phyloP scores from a whole-genome alignment of 2,888 invertebrate genomes.

The Aelia acuminata region DNA sequence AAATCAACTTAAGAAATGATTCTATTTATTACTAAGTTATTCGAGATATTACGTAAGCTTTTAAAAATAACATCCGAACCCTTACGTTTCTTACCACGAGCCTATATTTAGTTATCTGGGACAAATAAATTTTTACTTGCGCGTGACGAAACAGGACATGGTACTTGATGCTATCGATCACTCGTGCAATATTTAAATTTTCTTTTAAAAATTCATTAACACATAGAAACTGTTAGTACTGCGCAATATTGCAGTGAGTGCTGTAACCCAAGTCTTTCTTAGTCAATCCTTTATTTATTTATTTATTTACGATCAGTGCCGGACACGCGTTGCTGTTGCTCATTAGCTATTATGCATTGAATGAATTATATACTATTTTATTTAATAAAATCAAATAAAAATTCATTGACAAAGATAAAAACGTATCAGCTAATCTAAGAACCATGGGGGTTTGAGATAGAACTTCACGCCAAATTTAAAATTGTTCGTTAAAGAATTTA shows the following conservation, averaged over 20 bases:
- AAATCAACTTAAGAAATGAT: no score
- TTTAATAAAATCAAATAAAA: no score
- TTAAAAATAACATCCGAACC: background rate
- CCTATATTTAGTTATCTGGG: conserved; percentile 11
- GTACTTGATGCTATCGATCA: background rate
- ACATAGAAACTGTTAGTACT: background rate
- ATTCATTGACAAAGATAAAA: no score
- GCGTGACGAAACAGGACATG: background rate
- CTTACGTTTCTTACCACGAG: background rate
- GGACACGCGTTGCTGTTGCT: no score
- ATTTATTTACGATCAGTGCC: no score
- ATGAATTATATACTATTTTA: no score
- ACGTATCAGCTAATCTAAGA: no score
- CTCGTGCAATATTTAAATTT: conserved; percentile 14
- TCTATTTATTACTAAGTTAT: no score
- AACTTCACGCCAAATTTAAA: no score
- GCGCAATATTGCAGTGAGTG: background rate
- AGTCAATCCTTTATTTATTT: background rate
- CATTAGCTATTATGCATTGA: no score
- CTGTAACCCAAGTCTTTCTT: background rate
- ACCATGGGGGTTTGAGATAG: no score
- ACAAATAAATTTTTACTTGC: conserved; percentile 21
- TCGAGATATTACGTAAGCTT: background rate
- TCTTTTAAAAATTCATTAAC: background rate
- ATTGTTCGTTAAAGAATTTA: no score